phyloP scores from a whole-genome alignment of 2,888 invertebrate species.

The Spilarctia lutea region DNA sequence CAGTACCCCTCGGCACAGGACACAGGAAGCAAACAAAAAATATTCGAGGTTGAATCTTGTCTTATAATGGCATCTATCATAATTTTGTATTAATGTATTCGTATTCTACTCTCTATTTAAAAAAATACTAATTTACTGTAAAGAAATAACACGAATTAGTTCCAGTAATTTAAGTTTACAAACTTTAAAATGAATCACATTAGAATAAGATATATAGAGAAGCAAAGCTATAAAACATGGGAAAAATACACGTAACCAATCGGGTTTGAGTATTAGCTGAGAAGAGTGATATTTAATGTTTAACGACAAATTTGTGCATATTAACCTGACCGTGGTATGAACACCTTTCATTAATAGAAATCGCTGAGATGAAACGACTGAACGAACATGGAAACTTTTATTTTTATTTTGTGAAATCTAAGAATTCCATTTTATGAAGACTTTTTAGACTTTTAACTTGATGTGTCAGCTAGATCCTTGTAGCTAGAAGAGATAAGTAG shows the following conservation, averaged over 20 bases:
- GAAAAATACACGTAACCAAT: background rate
- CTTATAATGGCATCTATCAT: slow-evolving; percentile 68
- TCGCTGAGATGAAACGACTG: background rate
- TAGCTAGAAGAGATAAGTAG: no score
- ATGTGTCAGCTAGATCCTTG: background rate
- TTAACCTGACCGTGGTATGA: background rate
- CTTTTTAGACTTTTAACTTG: background rate
- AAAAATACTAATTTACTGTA: background rate
- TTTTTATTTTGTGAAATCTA: background rate
- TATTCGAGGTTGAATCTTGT: slow-evolving; percentile 61
- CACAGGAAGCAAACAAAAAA: slow-evolving; percentile 67
- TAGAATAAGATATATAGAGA: slow-evolving; percentile 2
- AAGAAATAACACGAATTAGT: background rate
- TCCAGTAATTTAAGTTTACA: background rate
- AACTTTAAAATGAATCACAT: background rate
- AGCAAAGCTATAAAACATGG: background rate
- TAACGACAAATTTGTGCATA: slow-evolving; percentile 9
- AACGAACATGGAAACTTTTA: background rate
- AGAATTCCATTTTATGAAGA: background rate
- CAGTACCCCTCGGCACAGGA: slow-evolving; percentile 47
- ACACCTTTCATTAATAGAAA: background rate
- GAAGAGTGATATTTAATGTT: slow-evolving; percentile 17
- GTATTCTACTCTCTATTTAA: background rate
- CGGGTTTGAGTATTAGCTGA: slow-evolving; percentile 12
- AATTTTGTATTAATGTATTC: slow-evolving; percentile 22